A percentile compares a stretch with the other conserved stretches of the same genome.
phyloP scores from a whole-genome alignment of 2,797 vertebrate species.

The Silurus lanzhouensis region DNA sequence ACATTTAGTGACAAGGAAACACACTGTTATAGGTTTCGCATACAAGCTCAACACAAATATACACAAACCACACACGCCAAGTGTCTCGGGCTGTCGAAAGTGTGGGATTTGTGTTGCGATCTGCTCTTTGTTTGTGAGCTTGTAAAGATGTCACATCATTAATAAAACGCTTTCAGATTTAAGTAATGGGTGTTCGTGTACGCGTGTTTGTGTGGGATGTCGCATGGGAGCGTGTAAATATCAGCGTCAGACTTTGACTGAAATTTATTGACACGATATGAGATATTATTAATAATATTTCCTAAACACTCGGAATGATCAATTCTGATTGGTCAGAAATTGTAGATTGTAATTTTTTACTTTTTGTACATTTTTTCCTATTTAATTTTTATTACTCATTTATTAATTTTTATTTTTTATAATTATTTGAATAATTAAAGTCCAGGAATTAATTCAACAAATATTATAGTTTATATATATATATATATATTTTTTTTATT shows the following conservation, averaged over 20 bases:
- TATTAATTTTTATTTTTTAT: not conserved
- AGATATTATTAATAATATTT: not conserved
- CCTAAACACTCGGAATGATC: not conserved
- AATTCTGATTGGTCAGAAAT: not conserved
- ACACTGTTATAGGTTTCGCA: not conserved
- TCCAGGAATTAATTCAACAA: not conserved
- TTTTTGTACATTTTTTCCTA: not conserved
- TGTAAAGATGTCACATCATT: conserved; percentile 62
- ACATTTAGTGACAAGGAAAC: not conserved
- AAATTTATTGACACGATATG: not conserved
- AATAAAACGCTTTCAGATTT: conserved; percentile 61
- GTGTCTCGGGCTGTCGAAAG: conserved; percentile 5
- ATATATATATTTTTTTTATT: not conserved
- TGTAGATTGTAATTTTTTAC: not conserved
- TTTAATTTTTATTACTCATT: not conserved
- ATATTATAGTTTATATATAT: not conserved
- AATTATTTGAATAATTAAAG: too few relatives aligned
- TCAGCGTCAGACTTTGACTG: too few relatives aligned
- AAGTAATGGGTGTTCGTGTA: too few relatives aligned
- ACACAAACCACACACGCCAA: conserved; percentile 41
- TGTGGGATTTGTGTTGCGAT: conserved; percentile 26
- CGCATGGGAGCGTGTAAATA: too few relatives aligned
- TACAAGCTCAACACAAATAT: not conserved
- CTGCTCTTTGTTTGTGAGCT: conserved; percentile 55
- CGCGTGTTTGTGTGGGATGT: too few relatives aligned